Evolutionary conservation across 2,797 vertebrate genomes (phyloP).

Genomic region (Mergus octosetaceus): DNA sequence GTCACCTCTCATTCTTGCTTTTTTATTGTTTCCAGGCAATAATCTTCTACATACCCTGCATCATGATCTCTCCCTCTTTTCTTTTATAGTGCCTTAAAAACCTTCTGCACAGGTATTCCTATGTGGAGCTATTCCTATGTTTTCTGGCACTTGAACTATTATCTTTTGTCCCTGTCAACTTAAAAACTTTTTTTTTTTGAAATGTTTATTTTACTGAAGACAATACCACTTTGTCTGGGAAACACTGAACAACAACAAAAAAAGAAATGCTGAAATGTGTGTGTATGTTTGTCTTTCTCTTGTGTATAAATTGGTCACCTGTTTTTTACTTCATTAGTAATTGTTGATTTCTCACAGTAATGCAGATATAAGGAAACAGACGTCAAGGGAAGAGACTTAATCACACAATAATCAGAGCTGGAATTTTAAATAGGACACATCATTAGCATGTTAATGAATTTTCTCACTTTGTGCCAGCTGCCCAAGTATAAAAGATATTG

Average conservation of each 20-base stretch:
- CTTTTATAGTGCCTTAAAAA: not conserved
- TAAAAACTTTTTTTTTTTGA: not conserved
- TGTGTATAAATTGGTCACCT: slow-evolving; percentile 55
- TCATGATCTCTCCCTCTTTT: not conserved
- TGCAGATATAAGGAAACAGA: slow-evolving; percentile 67
- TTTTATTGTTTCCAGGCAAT: not conserved
- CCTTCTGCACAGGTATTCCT: not conserved
- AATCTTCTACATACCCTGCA: not conserved
- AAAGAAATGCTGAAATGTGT: not conserved
- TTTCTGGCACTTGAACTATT: not conserved
- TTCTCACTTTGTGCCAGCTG: slow-evolving; percentile 70
- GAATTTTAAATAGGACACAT: slow-evolving; percentile 78
- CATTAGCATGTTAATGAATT: slow-evolving; percentile 79
- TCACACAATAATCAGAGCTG: slow-evolving; percentile 77
- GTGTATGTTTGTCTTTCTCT: slow-evolving; percentile 28
- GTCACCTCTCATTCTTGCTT: not conserved
- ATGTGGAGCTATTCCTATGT: not conserved
- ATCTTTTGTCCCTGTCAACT: not conserved
- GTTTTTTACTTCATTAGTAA: slow-evolving; percentile 68
- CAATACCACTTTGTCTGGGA: not conserved
- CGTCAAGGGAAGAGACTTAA: slow-evolving; percentile 75
- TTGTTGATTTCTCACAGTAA: slow-evolving; percentile 69
- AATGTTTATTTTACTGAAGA: not conserved
- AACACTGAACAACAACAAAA: not conserved
- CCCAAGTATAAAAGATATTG: slow-evolving; percentile 67